Evolutionary conservation across 2,113 vertebrate genomes (phyloP).

Genomic region (Osmerus mordax): DNA sequence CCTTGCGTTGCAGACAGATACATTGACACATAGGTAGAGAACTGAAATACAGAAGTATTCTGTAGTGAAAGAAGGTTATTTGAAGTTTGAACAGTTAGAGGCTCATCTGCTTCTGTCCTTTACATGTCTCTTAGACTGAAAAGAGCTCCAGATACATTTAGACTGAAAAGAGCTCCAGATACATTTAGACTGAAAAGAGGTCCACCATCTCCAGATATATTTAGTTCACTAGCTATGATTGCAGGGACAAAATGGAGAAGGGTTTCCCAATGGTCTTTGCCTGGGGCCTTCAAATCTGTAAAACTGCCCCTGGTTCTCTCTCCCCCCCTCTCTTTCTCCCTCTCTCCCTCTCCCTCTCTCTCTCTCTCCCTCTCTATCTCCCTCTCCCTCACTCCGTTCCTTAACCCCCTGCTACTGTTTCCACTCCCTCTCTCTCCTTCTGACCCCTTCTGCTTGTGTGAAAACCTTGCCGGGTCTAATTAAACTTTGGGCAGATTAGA

Average conservation of each 20-base stretch:
- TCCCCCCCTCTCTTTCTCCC: too few species aligned
- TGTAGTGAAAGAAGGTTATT: too few species aligned
- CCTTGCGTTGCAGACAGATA: too few species aligned
- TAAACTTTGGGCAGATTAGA: constrained; percentile 77
- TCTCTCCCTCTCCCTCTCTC: background rate
- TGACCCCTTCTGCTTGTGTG: constrained; percentile 54
- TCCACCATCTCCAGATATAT: too few species aligned
- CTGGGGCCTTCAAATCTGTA: background rate
- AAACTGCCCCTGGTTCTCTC: background rate
- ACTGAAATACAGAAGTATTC: too few species aligned
- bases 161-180: too few species aligned
- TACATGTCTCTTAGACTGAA: too few species aligned
- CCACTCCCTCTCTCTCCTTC: constrained; percentile 10
- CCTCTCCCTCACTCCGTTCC: background rate
- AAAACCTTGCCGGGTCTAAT: constrained; percentile 71
- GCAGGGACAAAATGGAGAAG: background rate
- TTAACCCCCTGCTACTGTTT: background rate
- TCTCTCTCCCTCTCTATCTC: background rate
- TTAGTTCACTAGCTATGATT: background rate
- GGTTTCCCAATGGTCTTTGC: background rate
- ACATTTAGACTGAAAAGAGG: too few species aligned
- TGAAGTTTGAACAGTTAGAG: too few species aligned
- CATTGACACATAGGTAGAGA: too few species aligned
- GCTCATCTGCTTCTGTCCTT: too few species aligned
- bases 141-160: too few species aligned